These are phyloP conservation scores for Eurystomus glaucurus DNA, from an alignment of 2,797 vertebrate species.

Conservation along the genomic window DNA sequence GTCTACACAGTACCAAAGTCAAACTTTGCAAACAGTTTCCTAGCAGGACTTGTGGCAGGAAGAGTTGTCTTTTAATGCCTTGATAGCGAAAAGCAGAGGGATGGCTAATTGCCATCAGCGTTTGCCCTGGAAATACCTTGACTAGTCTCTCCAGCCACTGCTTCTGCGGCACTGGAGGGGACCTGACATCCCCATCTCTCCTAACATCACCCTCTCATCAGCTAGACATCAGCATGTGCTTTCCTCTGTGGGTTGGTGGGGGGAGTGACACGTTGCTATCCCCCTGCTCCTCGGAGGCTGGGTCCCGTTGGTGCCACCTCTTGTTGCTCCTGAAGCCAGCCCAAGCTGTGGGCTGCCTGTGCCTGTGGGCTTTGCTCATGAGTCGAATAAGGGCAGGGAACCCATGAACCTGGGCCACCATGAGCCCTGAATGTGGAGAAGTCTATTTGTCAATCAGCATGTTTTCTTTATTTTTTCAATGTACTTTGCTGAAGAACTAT, in stretches of 20 bases:
- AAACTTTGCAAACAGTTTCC: not conserved
- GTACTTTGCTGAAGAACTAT: not conserved
- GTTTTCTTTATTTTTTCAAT: constrained; percentile 15
- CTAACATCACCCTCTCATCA: accelerated
- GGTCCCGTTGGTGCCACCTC: not conserved
- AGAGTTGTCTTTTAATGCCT: not conserved
- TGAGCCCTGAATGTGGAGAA: not conserved
- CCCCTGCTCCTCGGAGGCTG: accelerated
- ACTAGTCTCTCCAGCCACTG: too few relatives aligned
- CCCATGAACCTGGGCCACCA: not conserved
- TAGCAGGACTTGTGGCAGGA: not conserved
- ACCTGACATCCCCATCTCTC: not conserved
- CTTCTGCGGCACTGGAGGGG: accelerated
- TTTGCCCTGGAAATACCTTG: not conserved
- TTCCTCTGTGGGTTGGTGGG: not conserved
- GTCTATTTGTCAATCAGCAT: not conserved
- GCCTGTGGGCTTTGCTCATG: not conserved
- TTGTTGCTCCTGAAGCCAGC: not conserved
- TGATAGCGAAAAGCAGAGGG: not conserved
- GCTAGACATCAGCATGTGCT: accelerated
- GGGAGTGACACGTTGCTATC: not conserved
- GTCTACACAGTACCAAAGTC: accelerated
- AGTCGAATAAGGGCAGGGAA: not conserved
- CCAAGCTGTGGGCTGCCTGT: not conserved
- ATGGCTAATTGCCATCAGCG: not conserved